Percentiles rank a stretch among this genome's conserved stretches.
Evolutionary conservation across 1,140 invertebrate genomes (phyloP).

Genomic region (Bradysia coprophila): DNA sequence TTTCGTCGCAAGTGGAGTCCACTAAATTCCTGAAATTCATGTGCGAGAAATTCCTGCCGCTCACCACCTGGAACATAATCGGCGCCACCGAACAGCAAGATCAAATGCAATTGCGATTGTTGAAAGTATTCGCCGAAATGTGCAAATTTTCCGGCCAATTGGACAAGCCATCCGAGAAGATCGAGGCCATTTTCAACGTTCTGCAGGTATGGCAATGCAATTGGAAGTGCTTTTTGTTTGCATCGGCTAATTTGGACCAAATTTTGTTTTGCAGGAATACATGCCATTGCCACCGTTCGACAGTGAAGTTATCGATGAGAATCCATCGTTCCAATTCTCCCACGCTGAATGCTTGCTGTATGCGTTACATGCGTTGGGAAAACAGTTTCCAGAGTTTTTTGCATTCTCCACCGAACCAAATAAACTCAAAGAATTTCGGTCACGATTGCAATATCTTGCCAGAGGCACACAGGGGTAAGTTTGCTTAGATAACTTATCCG

Average conservation of each 20-base stretch:
- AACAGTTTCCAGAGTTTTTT: slow-evolving; percentile 53
- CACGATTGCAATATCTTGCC: slow-evolving; percentile 81
- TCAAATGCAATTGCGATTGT: slow-evolving; percentile 57
- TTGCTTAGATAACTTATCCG: too few species aligned
- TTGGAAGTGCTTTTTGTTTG: not conserved
- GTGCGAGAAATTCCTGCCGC: slow-evolving; percentile 64
- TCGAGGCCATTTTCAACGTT: slow-evolving; percentile 55
- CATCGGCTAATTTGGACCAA: too few species aligned
- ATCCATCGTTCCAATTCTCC: slow-evolving; percentile 74
- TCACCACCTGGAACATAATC: slow-evolving; percentile 33
- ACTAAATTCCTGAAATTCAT: slow-evolving; percentile 73
- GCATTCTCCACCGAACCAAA: slow-evolving; percentile 53
- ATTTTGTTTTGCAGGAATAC: slow-evolving; percentile 35
- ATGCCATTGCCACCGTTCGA: slow-evolving; percentile 63
- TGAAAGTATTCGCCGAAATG: slow-evolving; percentile 79
- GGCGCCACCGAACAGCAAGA: slow-evolving; percentile 34
- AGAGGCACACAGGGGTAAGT: slow-evolving; percentile 62
- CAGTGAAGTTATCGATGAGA: slow-evolving; percentile 30
- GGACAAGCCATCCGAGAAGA: slow-evolving; percentile 51
- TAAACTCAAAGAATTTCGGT: slow-evolving; percentile 70
- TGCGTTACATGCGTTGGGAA: slow-evolving; percentile 73
- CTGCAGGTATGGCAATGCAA: slow-evolving; percentile 44
- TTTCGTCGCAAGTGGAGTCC: slow-evolving; percentile 78
- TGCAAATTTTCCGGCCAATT: slow-evolving; percentile 52
- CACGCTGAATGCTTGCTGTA: slow-evolving; percentile 86